These are phyloP conservation scores for Caenorhabditis brenneri DNA, from an alignment of 1,140 invertebrate genomes.

Conservation along the genomic window DNA sequence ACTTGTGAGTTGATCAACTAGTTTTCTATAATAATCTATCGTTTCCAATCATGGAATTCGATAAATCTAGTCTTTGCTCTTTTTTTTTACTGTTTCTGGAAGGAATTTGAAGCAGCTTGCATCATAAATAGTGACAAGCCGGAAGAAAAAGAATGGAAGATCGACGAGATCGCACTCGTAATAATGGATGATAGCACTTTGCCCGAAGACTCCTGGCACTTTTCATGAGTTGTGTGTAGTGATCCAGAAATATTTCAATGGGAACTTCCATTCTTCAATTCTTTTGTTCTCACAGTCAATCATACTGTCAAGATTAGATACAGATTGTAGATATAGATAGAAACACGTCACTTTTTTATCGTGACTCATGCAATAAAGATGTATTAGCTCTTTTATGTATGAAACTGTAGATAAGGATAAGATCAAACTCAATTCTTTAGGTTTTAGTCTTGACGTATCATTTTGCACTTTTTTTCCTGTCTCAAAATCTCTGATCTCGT, in stretches of 20 bases:
- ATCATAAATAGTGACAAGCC: not conserved
- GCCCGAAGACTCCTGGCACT: not conserved
- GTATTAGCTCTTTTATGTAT: too few species aligned
- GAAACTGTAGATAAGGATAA: too few species aligned
- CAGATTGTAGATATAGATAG: too few species aligned
- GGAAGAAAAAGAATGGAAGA: not conserved
- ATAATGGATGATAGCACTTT: constrained; percentile 7
- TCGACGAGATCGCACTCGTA: not conserved
- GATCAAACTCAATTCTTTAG: not conserved
- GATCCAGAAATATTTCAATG: not conserved
- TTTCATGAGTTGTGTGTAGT: not conserved
- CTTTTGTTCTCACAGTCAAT: not conserved
- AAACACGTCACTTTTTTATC: not conserved
- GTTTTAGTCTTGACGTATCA: not conserved
- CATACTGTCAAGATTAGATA: too few species aligned
- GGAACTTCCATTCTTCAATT: not conserved
- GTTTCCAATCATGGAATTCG: too few species aligned
- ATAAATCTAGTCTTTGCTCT: too few species aligned
- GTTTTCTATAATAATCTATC: too few species aligned
- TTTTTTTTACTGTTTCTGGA: not conserved
- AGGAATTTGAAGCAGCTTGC: not conserved
- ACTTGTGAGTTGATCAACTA: too few species aligned
- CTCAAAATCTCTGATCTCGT: not conserved
- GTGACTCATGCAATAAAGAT: not conserved
- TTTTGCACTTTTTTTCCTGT: not conserved